These are phyloP conservation scores for Neotragus moschatus DNA, from an alignment of 2,113 vertebrate genomes.

Conservation along the genomic window DNA sequence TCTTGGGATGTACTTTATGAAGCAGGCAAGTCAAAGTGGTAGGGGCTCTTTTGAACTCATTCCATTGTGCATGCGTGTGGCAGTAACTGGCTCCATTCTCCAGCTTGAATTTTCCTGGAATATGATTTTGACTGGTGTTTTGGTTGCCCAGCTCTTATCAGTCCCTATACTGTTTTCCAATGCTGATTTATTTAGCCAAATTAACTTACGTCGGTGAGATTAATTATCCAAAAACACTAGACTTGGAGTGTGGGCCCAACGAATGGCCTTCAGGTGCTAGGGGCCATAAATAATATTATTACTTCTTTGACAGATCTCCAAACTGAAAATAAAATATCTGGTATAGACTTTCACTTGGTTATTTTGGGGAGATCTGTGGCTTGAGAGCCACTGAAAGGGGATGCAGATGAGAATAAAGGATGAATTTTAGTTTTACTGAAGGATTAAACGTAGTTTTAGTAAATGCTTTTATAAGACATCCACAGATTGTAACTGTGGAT, in stretches of 20 bases:
- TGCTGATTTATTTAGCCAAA: not conserved
- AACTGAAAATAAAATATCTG: conserved; percentile 3
- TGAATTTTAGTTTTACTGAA: not conserved
- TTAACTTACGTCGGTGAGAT: not conserved
- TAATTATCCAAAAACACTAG: not conserved
- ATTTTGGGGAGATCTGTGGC: not conserved
- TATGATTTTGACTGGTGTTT: not conserved
- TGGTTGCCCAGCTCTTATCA: not conserved
- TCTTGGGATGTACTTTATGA: not conserved
- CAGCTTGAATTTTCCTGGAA: not conserved
- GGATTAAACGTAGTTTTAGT: not conserved
- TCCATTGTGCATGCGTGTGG: not conserved
- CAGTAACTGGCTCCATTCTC: not conserved
- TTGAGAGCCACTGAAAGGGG: not conserved
- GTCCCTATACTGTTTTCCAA: not conserved
- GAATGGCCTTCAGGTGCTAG: not conserved
- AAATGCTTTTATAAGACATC: not conserved
- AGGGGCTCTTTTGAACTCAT: not conserved
- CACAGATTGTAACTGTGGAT: not conserved
- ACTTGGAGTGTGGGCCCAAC: not conserved
- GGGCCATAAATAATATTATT: not conserved
- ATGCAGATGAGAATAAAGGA: not conserved
- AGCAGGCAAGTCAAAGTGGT: not conserved
- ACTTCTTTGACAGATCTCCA: not conserved
- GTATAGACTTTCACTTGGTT: not conserved